A percentile compares a stretch with the other conserved stretches of the same genome.
phyloP scores from a whole-genome alignment of 2,113 vertebrate genomes.

The Epinephelus fuscoguttatus region DNA sequence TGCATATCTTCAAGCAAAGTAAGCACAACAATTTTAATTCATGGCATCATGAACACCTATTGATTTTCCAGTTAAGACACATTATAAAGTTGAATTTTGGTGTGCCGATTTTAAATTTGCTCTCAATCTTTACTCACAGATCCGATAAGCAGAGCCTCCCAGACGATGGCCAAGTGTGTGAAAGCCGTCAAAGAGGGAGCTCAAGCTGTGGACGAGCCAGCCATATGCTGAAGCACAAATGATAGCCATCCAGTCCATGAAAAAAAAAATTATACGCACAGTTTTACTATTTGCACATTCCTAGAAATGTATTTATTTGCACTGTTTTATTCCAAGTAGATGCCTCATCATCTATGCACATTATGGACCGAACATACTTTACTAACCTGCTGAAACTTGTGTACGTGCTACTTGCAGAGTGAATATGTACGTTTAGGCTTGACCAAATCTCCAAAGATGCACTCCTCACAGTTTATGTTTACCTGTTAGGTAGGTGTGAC shows the following conservation, averaged over 20 bases:
- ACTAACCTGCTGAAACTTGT: slow-evolving; percentile 28
- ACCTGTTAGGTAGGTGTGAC: slow-evolving; percentile 13
- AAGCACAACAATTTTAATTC: not conserved
- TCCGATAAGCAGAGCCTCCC: slow-evolving; percentile 95
- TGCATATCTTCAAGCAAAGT: not conserved
- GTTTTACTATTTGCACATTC: slow-evolving; percentile 63
- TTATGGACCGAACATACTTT: slow-evolving; percentile 12
- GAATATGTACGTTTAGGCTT: slow-evolving; percentile 22
- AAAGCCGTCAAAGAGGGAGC: slow-evolving; percentile 95
- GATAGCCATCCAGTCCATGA: slow-evolving; percentile 12
- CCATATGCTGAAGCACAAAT: slow-evolving; percentile 88
- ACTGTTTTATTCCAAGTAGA: slow-evolving; percentile 20
- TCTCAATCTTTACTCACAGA: slow-evolving; percentile 82
- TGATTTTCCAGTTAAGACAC: not conserved
- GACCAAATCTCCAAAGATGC: slow-evolving; percentile 32
- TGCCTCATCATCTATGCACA: slow-evolving; percentile 1
- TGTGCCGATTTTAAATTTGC: slow-evolving; percentile 15
- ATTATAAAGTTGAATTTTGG: not conserved
- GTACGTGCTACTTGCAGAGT: slow-evolving; percentile 4
- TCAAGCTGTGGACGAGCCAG: slow-evolving; percentile 91
- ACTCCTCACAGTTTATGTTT: not conserved
- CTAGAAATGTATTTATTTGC: slow-evolving; percentile 54
- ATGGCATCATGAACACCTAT: not conserved
- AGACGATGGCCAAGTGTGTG: slow-evolving; percentile 97
- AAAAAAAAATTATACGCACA: slow-evolving; percentile 53